phyloP scores from a whole-genome alignment of 2,888 invertebrate species.

The Eucera pruinosa region DNA sequence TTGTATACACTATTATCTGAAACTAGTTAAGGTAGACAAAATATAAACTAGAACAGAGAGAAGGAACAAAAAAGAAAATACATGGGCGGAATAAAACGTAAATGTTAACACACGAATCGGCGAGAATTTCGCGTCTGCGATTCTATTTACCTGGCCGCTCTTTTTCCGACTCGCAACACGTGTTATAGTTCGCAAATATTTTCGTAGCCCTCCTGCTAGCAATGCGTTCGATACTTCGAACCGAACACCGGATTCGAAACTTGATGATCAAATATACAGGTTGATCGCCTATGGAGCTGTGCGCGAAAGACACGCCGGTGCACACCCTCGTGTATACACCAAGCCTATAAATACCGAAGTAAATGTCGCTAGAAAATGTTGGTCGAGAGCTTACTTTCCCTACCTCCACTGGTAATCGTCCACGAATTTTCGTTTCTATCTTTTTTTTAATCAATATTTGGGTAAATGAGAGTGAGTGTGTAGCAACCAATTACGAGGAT shows the following conservation, averaged over 20 bases:
- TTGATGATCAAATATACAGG: constrained; percentile 47
- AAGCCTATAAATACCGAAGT: constrained; percentile 27
- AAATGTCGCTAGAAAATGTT: constrained; percentile 33
- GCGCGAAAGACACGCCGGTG: constrained; percentile 4
- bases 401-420: not conserved
- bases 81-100: constrained; percentile 26
- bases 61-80: too few relatives aligned
- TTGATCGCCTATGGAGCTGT: not conserved
- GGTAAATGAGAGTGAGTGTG: not conserved
- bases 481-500: constrained; percentile 18
- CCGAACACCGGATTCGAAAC: constrained; percentile 35
- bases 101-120: constrained; percentile 42
- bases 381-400: not conserved
- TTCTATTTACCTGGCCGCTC: constrained; percentile 30
- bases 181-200: constrained; percentile 58
- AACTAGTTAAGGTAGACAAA: not conserved
- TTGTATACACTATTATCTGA: too few relatives aligned
- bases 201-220: constrained; percentile 12
- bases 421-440: not conserved
- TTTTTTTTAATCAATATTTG: not conserved
- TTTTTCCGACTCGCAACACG: constrained; percentile 39
- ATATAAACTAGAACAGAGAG: not conserved
- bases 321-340: constrained; percentile 14
- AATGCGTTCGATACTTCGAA: constrained; percentile 23
- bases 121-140: constrained; percentile 3